These are phyloP conservation scores for Candidula unifasciata DNA, from an alignment of 2,888 invertebrate species.

Conservation along the genomic window DNA sequence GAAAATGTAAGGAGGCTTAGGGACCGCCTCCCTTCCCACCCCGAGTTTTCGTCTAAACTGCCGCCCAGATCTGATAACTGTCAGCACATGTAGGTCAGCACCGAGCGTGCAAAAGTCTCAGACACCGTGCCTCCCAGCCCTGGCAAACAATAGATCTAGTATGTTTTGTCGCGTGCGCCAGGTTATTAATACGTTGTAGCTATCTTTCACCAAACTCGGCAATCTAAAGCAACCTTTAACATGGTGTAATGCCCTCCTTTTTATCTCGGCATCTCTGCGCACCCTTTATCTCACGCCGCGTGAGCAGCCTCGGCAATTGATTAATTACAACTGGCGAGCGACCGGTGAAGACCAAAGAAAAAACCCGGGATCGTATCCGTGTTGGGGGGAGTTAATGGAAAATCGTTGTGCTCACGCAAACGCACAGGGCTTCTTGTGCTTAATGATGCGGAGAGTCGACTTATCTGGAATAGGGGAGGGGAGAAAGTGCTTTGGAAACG, in stretches of 20 bases:
- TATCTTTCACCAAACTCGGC: neutral
- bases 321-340: conserved; percentile 43
- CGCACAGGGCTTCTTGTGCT: conserved; percentile 33
- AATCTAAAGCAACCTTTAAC: conserved; percentile 37
- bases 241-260: conserved; percentile 35
- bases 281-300: conserved; percentile 28
- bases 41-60: no score
- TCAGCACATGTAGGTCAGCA: neutral
- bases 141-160: neutral
- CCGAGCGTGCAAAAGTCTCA: neutral
- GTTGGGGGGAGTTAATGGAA: conserved; percentile 40
- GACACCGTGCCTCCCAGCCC: neutral
- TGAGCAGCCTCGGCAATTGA: conserved; percentile 41
- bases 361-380: conserved; percentile 17
- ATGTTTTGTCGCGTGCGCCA: conserved; percentile 24
- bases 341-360: conserved; percentile 32
- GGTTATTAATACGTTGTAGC: conserved; percentile 23
- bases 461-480: neutral
- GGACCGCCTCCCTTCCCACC: no score
- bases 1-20: no score
- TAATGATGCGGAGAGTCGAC: conserved; percentile 39
- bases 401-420: conserved; percentile 42
- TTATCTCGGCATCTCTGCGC: conserved; percentile 35
- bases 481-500: neutral
- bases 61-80: neutral